These are phyloP conservation scores for Prunella himalayana DNA, from an alignment of 2,113 vertebrate genomes.

Conservation along the genomic window DNA sequence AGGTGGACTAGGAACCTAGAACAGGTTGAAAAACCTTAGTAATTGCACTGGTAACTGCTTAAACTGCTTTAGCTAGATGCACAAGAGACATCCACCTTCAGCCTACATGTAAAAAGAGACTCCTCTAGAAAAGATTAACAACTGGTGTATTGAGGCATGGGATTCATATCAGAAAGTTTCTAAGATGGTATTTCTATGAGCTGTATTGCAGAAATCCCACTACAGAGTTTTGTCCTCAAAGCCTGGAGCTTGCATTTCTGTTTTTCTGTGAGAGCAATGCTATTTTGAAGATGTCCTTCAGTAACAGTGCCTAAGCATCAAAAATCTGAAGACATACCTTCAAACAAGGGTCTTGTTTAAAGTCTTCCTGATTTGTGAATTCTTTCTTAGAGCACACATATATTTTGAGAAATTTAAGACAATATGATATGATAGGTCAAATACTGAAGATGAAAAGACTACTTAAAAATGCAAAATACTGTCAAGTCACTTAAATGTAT, in stretches of 20 bases:
- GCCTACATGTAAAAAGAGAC: not conserved
- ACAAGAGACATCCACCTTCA: not conserved
- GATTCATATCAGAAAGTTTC: not conserved
- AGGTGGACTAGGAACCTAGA: not conserved
- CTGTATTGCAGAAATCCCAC: not conserved
- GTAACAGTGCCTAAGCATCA: not conserved
- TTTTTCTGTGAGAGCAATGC: not conserved
- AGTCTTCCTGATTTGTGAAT: not conserved
- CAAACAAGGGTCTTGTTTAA: not conserved
- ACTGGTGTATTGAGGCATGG: accelerated
- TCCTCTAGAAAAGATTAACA: not conserved
- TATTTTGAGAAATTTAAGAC: not conserved
- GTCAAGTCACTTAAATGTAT: not conserved
- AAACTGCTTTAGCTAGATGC: not conserved
- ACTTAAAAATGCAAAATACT: not conserved
- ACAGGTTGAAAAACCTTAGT: not conserved
- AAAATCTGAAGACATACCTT: not conserved
- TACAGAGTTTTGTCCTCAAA: not conserved
- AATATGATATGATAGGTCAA: not conserved
- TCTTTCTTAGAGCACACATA: not conserved
- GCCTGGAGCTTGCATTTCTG: not conserved
- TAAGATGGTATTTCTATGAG: not conserved
- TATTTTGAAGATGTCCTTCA: not conserved
- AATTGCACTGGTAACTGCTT: not conserved
- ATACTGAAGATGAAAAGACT: not conserved